Base-by-base conservation (phyloP, 2,888 invertebrate genomes). In the Melanotus villosus region DNA sequence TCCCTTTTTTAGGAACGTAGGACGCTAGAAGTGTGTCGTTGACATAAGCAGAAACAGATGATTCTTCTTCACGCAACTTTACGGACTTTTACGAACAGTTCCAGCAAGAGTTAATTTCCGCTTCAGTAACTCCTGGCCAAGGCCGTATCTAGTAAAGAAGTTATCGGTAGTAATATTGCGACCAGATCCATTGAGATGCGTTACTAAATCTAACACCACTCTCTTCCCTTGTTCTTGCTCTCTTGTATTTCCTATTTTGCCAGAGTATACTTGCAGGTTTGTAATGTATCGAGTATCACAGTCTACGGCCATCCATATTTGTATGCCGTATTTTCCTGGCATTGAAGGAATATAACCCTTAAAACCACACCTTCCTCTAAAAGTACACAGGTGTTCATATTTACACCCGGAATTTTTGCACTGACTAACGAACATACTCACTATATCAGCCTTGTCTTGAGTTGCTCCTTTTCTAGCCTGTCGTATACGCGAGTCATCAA, bases 1-100 rank as follows among this genome's bases (percentile, higher is more conserved):
- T 47, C 36, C 32, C 47, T 57, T 36, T 56, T 30, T 67, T 57
- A 56, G 67, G 57, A 36, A 50, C 23, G 45, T 43, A 57, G 45
- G 54, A 64, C 32, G 58, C 58, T 65, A 41, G 16, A 45, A 58
- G 45, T 59, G 45, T 43, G 50, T 59, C 41, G 32, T 18, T 21
- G 1, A 9, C 45, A 45, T 21, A 38, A 38, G 45, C 45, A 45
- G 19, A 45, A 45, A 45, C n/a, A 45, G 45, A 45, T 45, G 18
- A 45, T 19, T 45, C 9, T 10, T 45, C n/a, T 45, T 6, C 45
- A 21, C n/a, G 45, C 45, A 45, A 45, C 21, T 45, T 45, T 45
- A 45, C 9, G 18, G 45, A 45, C 21, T 2, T 1, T 12, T 12
- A n/a, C 19, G 16, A 5, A 16, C 43, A 43, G 43, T 9, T 43